Conservation (phyloP, 2,113 vertebrate species). For the Nycticryphes semicollaris region DNA sequence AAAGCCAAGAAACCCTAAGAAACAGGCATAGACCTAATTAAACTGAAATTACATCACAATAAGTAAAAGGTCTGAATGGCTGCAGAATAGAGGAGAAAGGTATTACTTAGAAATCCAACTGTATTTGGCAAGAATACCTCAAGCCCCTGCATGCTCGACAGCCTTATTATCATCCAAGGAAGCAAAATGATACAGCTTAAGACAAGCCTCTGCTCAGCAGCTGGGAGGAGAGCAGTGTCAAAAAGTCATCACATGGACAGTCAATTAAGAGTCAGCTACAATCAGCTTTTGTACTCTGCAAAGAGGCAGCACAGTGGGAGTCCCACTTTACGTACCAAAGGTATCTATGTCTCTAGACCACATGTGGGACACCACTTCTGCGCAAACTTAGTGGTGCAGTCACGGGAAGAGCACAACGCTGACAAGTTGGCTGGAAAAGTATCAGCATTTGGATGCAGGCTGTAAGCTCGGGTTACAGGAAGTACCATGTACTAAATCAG, state of each 20-base stretch:
- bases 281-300: background rate
- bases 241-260: accelerated
- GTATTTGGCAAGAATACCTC: accelerated
- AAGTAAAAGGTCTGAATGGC: background rate
- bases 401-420: background rate
- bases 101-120: background rate
- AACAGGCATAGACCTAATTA: background rate
- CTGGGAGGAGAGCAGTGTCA: background rate
- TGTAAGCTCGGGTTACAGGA: background rate
- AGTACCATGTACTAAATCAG: accelerated
- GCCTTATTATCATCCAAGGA: background rate
- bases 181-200: background rate
- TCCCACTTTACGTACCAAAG: accelerated
- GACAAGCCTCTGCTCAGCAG: background rate
- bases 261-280: background rate
- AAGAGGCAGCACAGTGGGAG: background rate
- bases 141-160: background rate
- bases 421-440: background rate
- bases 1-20: background rate
- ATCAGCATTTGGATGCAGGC: accelerated
- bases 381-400: accelerated
- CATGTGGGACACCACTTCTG: accelerated
- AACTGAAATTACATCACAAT: background rate
- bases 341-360: accelerated
- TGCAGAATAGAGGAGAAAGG: background rate